A percentile compares a stretch with the other conserved stretches of the same genome.
These are phyloP conservation scores for Sipha maydis DNA, from an alignment of 2,888 invertebrate genomes.

Conservation along the genomic window DNA sequence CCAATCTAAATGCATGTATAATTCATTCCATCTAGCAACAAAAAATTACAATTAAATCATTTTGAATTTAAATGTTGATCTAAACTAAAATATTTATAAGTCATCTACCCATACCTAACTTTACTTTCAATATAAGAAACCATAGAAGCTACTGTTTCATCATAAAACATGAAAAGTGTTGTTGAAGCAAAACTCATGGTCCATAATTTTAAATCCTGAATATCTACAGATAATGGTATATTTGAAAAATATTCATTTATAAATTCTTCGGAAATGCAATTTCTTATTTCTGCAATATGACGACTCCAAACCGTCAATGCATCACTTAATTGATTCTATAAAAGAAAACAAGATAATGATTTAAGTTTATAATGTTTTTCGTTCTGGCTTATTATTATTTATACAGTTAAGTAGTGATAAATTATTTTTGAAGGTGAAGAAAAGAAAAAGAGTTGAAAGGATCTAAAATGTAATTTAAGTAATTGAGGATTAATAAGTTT, in stretches of 20 bases:
- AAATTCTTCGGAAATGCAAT: conserved; percentile 65
- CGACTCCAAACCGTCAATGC: conserved; percentile 67
- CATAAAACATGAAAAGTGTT: conserved; percentile 49
- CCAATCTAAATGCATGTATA: conserved; percentile 54
- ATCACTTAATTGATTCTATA: conserved; percentile 67
- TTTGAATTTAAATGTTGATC: background rate
- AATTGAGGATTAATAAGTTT: background rate
- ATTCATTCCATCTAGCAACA: conserved; percentile 51
- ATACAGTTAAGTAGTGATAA: too few species aligned
- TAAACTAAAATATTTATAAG: background rate
- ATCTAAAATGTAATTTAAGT: too few species aligned
- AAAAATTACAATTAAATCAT: background rate
- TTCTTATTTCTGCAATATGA: conserved; percentile 66
- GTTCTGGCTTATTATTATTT: too few species aligned
- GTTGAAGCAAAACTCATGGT: conserved; percentile 64
- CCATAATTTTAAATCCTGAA: conserved; percentile 58
- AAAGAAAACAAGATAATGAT: conserved; percentile 15
- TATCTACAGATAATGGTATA: conserved; percentile 62
- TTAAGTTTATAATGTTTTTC: background rate
- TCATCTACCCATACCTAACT: conserved; percentile 34
- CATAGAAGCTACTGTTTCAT: conserved; percentile 53
- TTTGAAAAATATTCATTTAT: conserved; percentile 63
- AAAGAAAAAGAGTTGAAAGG: too few species aligned
- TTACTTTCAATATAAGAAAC: conserved; percentile 53
- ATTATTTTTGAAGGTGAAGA: too few species aligned